Base-by-base conservation (phyloP, 2,888 invertebrate species). In the Andrena praecox region DNA sequence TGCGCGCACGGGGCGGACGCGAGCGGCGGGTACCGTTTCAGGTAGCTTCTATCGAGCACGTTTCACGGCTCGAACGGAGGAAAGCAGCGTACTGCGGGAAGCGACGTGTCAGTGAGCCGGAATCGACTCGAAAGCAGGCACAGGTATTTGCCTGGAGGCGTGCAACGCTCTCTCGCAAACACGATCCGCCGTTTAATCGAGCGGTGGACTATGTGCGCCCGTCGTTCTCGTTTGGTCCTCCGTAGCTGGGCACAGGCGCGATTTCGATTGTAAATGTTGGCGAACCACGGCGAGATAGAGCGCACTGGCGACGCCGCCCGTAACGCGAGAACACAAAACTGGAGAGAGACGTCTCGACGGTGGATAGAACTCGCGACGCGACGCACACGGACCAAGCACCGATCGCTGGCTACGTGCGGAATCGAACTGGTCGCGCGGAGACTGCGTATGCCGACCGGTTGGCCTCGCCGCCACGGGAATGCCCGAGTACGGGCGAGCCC, bases 391-490 rank as follows among this genome's bases (percentile, higher is more conserved):
- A 76, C 76, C 77, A 76, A 80, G 71, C 81, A 81, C 86, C 91
- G 87, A 87, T 87, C 91, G 81, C 85, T 89, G 82, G 75, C 90
- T 90, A 87, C 91, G 91, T 90, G 87, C 89, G 90, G 89, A 91
- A 91, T 90, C 89, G 87, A 90, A 93, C 92, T 93, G 91, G 87
- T 91, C 90, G 90, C 89, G 88, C 89, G 86, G 89, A 87, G 71
- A 77, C 80, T 76, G 80, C 80, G 86, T 86, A 89, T 74, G 79
- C 87, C 90, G 92, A 93, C 93, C 91, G 92, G 93, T 93, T 93
- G 92, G 92, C 93, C 92, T 93, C 92, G 93, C 91, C 89, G 85
- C 76, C 68, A 86, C 93, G 93, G 80, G 86, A 72, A 79, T 71
- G 71, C 66, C 82, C 91, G 91, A 91, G 48, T 56, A 59, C 7